Evolutionary conservation across 1,140 invertebrate genomes (phyloP), one percentile per base, ranked within the genome.

Genomic region (Oryzaephilus surinamensis): DNA sequence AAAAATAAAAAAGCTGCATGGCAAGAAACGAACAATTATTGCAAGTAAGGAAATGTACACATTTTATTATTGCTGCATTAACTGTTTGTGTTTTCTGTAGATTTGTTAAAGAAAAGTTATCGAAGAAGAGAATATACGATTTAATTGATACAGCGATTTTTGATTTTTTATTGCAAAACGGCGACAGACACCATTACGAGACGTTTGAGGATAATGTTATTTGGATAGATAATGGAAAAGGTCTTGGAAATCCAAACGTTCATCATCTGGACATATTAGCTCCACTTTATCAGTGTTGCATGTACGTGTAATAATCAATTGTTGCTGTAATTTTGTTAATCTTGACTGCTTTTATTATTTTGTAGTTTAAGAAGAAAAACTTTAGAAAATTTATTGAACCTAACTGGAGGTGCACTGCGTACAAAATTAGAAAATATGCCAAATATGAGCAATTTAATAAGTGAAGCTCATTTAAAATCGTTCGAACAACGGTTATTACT

Each of bases 121-220:
- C n/a, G n/a, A n/a, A n/a, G n/a, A n/a, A n/a, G n/a, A n/a, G n/a
- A n/a, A n/a, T n/a, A n/a, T 65, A 93, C 31, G 89, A 96, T 64
- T 67, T 96, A 23, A 73, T 95, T 35, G 91, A 95, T 63, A 76
- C 79, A 10, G 69, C 86, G 2, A 77, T 95, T 44, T 92, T 96
- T 61, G 92, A 97, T 65, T 97, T 91, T 64, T 66, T 97, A 2
- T 82, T 94, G 59, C 88, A 90, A 60, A 97, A 97, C 68, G 92
- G 90, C 1, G 92, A 97, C 65, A 69, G 92, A 11, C 91, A 97
- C 69, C 83, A 88, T 60, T 94, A 89, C 57, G 90, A 96, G 65
- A 73, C 81, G 3, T 71, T 87, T 32, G 74, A 81, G 55, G 75
- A 81, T 45, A 74, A 74, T 39, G 69, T 95, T 30, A 54, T 95